phyloP scores from a whole-genome alignment of 1,140 invertebrate genomes.

The Cyrtorhinus lividipennis region DNA sequence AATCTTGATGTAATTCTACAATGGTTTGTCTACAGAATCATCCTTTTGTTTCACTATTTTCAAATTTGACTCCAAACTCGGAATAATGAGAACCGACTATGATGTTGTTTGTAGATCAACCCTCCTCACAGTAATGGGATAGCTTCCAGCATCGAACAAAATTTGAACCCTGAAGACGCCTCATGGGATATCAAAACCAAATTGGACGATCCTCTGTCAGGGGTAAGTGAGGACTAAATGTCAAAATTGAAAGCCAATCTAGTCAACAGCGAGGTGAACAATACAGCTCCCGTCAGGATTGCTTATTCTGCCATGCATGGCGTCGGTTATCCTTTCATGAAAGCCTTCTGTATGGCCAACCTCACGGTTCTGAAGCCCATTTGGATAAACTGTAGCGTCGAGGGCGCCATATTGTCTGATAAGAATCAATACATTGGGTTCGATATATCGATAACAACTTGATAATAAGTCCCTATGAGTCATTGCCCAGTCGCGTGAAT shows the following conservation, averaged over 20 bases:
- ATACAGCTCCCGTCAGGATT: conserved; percentile 45
- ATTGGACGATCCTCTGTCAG: conserved; percentile 39
- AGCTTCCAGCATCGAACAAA: conserved; percentile 58
- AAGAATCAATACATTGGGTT: no score
- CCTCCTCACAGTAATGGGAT: conserved; percentile 82
- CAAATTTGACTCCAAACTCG: no score
- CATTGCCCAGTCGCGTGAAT: no score
- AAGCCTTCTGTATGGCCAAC: conserved; percentile 58
- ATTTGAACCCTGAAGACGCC: conserved; percentile 50
- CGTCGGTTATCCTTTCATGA: conserved; percentile 67
- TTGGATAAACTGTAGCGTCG: no score
- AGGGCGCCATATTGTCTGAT: no score
- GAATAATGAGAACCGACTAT: no score
- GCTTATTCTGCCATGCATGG: conserved; percentile 98
- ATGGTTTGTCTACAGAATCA: no score
- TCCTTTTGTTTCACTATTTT: no score
- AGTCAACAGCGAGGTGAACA: conserved; percentile 34
- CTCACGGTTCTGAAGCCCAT: conserved; percentile 51
- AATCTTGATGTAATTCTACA: no score
- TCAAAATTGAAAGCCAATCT: conserved; percentile 33
- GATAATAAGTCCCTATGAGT: no score
- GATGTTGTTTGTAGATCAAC: conserved; percentile 61
- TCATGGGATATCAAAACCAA: conserved; percentile 43
- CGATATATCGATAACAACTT: no score
- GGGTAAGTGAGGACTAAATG: conserved; percentile 50